Conservation (phyloP, 2,888 invertebrate species). For the Drepanosiphum platanoidis region DNA sequence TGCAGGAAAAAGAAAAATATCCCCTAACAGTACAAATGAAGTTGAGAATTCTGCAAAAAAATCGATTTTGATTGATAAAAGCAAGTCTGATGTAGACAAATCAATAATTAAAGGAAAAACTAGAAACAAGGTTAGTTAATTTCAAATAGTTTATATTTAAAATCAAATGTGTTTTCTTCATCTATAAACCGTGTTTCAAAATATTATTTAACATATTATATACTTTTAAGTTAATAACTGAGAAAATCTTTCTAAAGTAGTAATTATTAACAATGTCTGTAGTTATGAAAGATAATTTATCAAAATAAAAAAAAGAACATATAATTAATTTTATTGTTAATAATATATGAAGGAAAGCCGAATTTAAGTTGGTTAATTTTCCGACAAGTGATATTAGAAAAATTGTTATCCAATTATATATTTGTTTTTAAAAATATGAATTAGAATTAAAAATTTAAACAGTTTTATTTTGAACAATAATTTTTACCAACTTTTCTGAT, state of each 20-base stretch:
- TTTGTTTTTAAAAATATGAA: too few relatives aligned
- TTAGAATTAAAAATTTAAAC: too few relatives aligned
- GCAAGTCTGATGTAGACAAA: background rate
- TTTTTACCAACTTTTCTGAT: too few relatives aligned
- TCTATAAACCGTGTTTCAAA: too few relatives aligned
- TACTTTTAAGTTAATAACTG: background rate
- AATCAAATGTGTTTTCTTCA: too few relatives aligned
- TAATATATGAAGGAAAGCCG: too few relatives aligned
- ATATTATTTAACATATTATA: background rate
- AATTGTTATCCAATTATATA: too few relatives aligned
- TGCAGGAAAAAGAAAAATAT: background rate
- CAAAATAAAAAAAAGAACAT: too few relatives aligned
- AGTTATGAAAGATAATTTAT: background rate
- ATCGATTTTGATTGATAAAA: background rate
- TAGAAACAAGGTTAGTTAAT: background rate
- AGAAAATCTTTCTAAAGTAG: background rate
- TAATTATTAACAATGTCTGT: background rate
- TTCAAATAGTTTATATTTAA: background rate
- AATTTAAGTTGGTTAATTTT: too few relatives aligned
- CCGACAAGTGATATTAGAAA: too few relatives aligned
- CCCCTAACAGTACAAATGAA: background rate
- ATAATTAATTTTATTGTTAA: too few relatives aligned
- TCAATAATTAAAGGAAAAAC: background rate
- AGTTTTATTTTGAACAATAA: too few relatives aligned
- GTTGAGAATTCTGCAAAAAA: background rate